These are phyloP conservation scores for Blomia tropicalis DNA, from an alignment of 2,888 invertebrate species.

Conservation along the genomic window DNA sequence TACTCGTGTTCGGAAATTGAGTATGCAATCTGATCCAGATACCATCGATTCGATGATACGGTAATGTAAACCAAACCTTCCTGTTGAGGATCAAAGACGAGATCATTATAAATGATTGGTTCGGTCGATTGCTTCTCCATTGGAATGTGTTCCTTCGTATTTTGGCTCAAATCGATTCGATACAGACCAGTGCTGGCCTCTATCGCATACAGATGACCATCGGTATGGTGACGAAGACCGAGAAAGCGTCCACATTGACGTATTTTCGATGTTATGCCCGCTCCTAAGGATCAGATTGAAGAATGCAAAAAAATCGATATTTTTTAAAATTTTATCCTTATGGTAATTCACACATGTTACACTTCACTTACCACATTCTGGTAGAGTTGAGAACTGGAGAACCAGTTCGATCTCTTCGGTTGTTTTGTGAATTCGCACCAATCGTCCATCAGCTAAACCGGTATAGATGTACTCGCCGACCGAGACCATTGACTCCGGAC, in stretches of 20 bases:
- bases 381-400: not conserved
- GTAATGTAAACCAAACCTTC: constrained; percentile 55
- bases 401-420: constrained; percentile 11
- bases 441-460: constrained; percentile 27
- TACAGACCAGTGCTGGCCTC: constrained; percentile 29
- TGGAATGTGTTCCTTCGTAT: constrained; percentile 20
- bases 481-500: constrained; percentile 26
- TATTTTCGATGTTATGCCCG: constrained; percentile 20
- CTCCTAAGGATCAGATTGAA: not conserved
- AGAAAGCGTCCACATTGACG: constrained; percentile 29
- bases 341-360: not conserved
- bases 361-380: constrained; percentile 15
- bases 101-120: constrained; percentile 23
- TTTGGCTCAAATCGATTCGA: constrained; percentile 27
- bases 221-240: constrained; percentile 28
- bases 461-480: constrained; percentile 25
- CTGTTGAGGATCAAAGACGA: constrained; percentile 27
- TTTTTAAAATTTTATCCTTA: not conserved
- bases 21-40: constrained; percentile 52
- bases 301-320: not conserved
- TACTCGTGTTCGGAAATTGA: constrained; percentile 46
- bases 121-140: not conserved
- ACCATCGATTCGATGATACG: constrained; percentile 59
- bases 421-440: constrained; percentile 24
- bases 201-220: constrained; percentile 27